Evolutionary conservation across 2,888 invertebrate genomes (phyloP).

Genomic region (Diarsia dahlii): DNA sequence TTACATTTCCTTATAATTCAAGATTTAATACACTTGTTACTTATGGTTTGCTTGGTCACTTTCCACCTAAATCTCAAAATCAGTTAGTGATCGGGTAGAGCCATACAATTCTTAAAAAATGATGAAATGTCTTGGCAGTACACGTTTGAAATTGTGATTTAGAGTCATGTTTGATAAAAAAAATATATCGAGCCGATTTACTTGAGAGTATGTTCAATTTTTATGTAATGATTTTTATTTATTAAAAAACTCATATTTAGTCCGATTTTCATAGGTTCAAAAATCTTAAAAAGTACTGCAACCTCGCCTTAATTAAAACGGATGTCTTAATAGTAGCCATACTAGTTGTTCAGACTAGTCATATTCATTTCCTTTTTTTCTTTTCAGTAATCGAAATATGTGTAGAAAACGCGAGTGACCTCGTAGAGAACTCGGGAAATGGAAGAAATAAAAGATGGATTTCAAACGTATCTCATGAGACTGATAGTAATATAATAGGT

Average conservation of each 20-base stretch:
- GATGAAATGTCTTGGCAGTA: too few relatives aligned
- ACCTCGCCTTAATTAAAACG: background rate
- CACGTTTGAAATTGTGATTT: too few relatives aligned
- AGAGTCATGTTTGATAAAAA: too few relatives aligned
- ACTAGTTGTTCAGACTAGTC: background rate
- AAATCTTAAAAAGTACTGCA: too few relatives aligned
- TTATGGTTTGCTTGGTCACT: background rate
- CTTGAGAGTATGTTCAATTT: too few relatives aligned
- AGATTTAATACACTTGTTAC: background rate
- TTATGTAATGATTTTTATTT: too few relatives aligned
- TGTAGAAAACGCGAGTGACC: constrained; percentile 74
- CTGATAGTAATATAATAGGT: constrained; percentile 83
- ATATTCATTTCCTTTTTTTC: constrained; percentile 22
- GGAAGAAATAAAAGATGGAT: constrained; percentile 81
- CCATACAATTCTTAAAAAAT: too few relatives aligned
- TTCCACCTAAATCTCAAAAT: background rate
- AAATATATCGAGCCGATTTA: too few relatives aligned
- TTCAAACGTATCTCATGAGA: constrained; percentile 77
- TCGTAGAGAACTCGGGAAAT: constrained; percentile 81
- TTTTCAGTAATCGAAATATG: constrained; percentile 87
- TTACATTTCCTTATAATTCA: background rate
- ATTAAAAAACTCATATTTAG: too few relatives aligned
- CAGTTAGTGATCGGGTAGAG: background rate
- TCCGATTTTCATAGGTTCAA: too few relatives aligned
- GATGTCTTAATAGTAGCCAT: background rate